Percentiles rank a stretch among this genome's conserved stretches.
phyloP scores from a whole-genome alignment of 2,113 vertebrate genomes.

The Podocnemis expansa region DNA sequence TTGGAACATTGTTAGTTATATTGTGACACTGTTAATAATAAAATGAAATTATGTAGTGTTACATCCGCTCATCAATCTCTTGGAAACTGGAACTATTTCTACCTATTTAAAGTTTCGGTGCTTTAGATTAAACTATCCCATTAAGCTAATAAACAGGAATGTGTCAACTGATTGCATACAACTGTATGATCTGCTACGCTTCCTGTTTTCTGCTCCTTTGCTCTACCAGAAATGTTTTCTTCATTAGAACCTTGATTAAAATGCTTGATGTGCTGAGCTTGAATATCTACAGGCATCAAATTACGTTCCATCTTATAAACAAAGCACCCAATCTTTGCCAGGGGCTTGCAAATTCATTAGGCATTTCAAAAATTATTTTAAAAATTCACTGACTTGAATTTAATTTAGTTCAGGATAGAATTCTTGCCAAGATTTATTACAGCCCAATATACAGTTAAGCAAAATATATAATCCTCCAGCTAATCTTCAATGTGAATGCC shows the following conservation, averaged over 20 bases:
- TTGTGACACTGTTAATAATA: neutral
- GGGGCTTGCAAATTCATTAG: slow-evolving; percentile 72
- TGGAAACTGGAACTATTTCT: neutral
- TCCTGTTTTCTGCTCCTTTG: slow-evolving; percentile 24
- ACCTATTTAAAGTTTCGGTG: neutral
- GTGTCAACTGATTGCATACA: neutral
- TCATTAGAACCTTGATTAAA: slow-evolving; percentile 63
- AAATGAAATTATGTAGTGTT: neutral
- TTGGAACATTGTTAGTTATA: neutral
- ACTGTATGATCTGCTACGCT: neutral
- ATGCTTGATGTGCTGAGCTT: slow-evolving; percentile 68
- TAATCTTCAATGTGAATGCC: slow-evolving; percentile 34
- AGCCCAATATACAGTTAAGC: neutral
- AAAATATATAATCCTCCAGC: slow-evolving; percentile 3
- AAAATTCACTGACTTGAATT: slow-evolving; percentile 58
- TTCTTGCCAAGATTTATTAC: slow-evolving; percentile 14
- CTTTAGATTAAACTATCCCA: neutral
- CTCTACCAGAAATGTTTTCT: slow-evolving; percentile 23
- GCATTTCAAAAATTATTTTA: slow-evolving; percentile 44
- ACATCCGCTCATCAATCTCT: neutral
- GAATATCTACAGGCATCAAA: slow-evolving; percentile 39
- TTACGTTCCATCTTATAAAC: slow-evolving; percentile 62
- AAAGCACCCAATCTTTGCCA: slow-evolving; percentile 66
- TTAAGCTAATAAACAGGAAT: neutral
- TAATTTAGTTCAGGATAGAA: slow-evolving; percentile 35